Percentiles rank a stretch among this genome's conserved stretches.
phyloP scores from a whole-genome alignment of 2,888 invertebrate species.

The Mimachlamys varia region DNA sequence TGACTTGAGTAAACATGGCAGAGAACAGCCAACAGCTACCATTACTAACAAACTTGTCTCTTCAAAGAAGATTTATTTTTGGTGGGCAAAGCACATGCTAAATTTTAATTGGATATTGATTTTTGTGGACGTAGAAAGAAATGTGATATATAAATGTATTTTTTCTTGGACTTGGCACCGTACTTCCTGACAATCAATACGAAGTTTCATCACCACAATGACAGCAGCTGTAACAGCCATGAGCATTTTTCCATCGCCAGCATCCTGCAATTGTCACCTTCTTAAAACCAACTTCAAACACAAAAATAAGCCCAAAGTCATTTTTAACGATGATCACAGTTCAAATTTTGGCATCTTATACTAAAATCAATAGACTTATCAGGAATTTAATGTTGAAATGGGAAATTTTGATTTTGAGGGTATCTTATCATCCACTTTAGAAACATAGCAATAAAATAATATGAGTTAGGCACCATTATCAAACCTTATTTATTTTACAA shows the following conservation, averaged over 20 bases:
- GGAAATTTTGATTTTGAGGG: too few relatives aligned
- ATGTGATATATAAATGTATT: slow-evolving; percentile 22
- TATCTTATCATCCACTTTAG: too few relatives aligned
- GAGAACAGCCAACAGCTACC: not conserved
- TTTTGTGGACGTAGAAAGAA: slow-evolving; percentile 16
- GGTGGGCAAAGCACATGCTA: slow-evolving; percentile 14
- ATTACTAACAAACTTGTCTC: not conserved
- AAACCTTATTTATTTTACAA: too few relatives aligned
- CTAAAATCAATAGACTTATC: too few relatives aligned
- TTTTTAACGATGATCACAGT: not conserved
- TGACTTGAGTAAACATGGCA: not conserved
- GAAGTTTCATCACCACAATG: not conserved
- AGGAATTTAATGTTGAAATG: too few relatives aligned
- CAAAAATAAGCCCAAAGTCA: not conserved
- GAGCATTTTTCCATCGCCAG: not conserved
- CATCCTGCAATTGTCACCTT: not conserved
- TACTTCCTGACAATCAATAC: slow-evolving; percentile 25
- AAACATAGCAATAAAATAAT: too few relatives aligned
- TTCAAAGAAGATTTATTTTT: not conserved
- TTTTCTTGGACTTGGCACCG: not conserved
- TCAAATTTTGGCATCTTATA: not conserved
- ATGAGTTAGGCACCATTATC: too few relatives aligned
- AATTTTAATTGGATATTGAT: slow-evolving; percentile 34
- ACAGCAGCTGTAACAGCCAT: not conserved
- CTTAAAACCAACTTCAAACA: not conserved